Conservation (phyloP, 2,888 invertebrate species). For the Coecobrya sp. region DNA sequence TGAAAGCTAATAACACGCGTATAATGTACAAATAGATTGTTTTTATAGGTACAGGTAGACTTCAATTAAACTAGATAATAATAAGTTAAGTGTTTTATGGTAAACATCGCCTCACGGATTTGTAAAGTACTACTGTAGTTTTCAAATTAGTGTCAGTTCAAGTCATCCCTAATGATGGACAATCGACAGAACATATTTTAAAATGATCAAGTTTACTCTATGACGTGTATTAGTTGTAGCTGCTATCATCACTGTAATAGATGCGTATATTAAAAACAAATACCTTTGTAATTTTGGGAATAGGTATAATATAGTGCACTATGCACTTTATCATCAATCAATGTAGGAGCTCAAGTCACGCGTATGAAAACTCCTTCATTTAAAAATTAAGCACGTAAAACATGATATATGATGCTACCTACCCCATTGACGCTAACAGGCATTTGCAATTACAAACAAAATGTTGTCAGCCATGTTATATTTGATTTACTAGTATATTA, state of each 20-base stretch:
- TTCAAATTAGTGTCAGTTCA: slow-evolving; percentile 70
- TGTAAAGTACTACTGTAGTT: slow-evolving; percentile 23
- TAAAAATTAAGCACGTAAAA: slow-evolving; percentile 73
- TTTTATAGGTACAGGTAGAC: slow-evolving; percentile 30
- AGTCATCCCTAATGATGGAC: slow-evolving; percentile 60
- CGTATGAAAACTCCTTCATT: slow-evolving; percentile 73
- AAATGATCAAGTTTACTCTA: slow-evolving; percentile 37
- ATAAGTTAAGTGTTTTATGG: slow-evolving; percentile 45
- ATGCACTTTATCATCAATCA: slow-evolving; percentile 68
- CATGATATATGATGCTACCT: slow-evolving; percentile 73
- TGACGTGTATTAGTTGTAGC: slow-evolving; percentile 40
- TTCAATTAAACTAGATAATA: slow-evolving; percentile 51
- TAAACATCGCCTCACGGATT: slow-evolving; percentile 25
- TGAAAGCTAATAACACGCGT: background rate
- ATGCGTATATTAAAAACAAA: background rate
- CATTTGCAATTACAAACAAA: slow-evolving; percentile 70
- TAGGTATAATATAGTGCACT: background rate
- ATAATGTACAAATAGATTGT: slow-evolving; percentile 26
- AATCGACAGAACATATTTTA: slow-evolving; percentile 53
- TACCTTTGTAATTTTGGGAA: background rate
- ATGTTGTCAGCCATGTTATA: slow-evolving; percentile 16
- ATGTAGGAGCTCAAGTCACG: slow-evolving; percentile 72
- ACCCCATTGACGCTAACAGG: slow-evolving; percentile 62
- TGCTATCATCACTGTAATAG: slow-evolving; percentile 1
- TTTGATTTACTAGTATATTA: background rate